phyloP scores from a whole-genome alignment of 2,888 invertebrate genomes.

The Campoletis raptor region DNA sequence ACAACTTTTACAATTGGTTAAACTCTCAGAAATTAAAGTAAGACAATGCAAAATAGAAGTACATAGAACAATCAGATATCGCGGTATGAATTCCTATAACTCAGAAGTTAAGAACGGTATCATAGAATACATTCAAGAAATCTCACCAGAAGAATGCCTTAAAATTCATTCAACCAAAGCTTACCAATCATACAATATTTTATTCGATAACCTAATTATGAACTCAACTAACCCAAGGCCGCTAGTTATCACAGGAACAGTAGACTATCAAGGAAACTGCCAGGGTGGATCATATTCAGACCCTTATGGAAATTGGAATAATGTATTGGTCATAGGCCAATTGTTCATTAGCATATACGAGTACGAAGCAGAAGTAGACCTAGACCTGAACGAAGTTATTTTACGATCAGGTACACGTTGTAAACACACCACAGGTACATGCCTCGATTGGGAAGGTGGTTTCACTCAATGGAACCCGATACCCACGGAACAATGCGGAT shows the following conservation, averaged over 20 bases:
- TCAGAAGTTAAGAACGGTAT: background rate
- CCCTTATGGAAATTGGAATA: constrained; percentile 26
- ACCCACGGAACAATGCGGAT: background rate
- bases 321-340: constrained; percentile 20
- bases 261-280: background rate
- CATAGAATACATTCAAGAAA: background rate
- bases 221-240: background rate
- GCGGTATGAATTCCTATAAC: background rate
- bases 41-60: background rate
- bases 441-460: constrained; percentile 49
- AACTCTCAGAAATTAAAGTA: background rate
- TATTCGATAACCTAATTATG: background rate
- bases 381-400: constrained; percentile 10
- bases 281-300: constrained; percentile 14
- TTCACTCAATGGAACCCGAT: constrained; percentile 26
- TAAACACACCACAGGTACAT: background rate
- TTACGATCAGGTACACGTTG: background rate
- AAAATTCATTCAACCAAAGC: background rate
- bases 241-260: background rate
- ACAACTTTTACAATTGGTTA: background rate
- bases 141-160: background rate
- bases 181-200: background rate
- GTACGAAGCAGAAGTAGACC: background rate
- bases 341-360: background rate
- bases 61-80: background rate